Conservation (phyloP, 2,113 vertebrate species). For the Channa argus region DNA sequence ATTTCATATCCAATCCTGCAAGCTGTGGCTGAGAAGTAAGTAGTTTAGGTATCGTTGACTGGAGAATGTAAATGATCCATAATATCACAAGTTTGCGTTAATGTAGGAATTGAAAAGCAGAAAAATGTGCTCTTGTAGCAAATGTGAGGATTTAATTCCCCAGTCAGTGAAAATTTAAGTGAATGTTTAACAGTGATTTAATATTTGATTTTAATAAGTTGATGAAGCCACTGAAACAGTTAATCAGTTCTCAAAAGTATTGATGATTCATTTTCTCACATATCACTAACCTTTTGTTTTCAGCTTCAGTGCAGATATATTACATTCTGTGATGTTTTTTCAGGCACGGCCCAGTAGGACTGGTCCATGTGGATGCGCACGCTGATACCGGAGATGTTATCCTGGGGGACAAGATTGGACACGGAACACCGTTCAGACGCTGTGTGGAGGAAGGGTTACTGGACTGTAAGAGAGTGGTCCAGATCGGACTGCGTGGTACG, state of each 20-base stretch:
- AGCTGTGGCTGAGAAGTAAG: slow-evolving; percentile 90
- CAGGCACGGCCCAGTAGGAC: slow-evolving; percentile 91
- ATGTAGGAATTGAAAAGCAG: no score
- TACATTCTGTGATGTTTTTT: background rate
- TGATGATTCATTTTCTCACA: no score
- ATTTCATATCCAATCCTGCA: slow-evolving; percentile 95
- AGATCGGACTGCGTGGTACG: slow-evolving; percentile 92
- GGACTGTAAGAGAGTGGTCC: slow-evolving; percentile 89
- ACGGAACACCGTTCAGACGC: slow-evolving; percentile 90
- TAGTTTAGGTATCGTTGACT: slow-evolving; percentile 11
- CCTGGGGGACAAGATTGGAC: slow-evolving; percentile 90
- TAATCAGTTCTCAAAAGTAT: no score
- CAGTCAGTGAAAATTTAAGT: no score
- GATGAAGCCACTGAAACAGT: no score
- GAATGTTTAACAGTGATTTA: no score
- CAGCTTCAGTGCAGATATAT: background rate
- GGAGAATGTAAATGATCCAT: background rate
- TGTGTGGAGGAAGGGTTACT: slow-evolving; percentile 92
- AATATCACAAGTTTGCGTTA: background rate
- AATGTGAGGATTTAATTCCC: no score
- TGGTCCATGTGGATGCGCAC: slow-evolving; percentile 95
- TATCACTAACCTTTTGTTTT: background rate
- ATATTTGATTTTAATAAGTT: no score
- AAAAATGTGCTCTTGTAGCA: no score
- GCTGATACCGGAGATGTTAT: slow-evolving; percentile 85